Percentiles rank a stretch among this genome's conserved stretches.
Conservation (phyloP, 2,797 vertebrate genomes). For the Hippocampus kuda region DNA sequence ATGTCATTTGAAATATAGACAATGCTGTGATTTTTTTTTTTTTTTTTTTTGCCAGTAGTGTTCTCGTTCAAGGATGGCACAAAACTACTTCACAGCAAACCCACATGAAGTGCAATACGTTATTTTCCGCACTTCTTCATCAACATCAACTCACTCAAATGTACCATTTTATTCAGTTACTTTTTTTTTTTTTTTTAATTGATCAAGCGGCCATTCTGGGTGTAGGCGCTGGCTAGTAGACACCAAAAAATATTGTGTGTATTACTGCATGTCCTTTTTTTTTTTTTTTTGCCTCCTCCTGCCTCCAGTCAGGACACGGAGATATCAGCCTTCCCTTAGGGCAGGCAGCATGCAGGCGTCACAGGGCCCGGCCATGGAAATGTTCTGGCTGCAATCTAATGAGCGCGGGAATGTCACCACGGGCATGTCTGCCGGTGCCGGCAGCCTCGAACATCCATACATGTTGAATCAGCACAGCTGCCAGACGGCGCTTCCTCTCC, state of each 20-base stretch:
- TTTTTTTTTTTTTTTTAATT: no score
- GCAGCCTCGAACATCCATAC: slow-evolving; percentile 35
- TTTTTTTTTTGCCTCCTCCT: slow-evolving; percentile 19
- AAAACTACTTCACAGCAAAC: no score
- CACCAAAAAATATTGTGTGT: no score
- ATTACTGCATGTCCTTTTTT: background rate
- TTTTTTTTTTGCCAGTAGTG: no score
- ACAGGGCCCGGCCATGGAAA: slow-evolving; percentile 47
- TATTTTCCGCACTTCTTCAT: no score
- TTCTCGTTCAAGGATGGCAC: no score
- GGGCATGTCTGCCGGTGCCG: slow-evolving; percentile 50
- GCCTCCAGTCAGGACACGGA: slow-evolving; percentile 41
- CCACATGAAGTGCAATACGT: background rate
- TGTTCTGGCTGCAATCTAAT: slow-evolving; percentile 62
- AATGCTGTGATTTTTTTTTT: no score
- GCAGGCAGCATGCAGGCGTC: slow-evolving; percentile 26
- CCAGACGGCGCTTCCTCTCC: slow-evolving; percentile 36
- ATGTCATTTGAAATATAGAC: no score
- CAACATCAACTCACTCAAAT: no score
- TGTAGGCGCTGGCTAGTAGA: no score
- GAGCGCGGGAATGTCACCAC: slow-evolving; percentile 56
- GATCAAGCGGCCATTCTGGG: no score
- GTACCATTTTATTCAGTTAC: no score
- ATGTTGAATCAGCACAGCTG: slow-evolving; percentile 50
- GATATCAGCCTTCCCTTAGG: slow-evolving; percentile 49